Evolutionary conservation across 2,113 vertebrate genomes (phyloP), one percentile per base, ranked within the genome.

Genomic region (Neoarius graeffei): DNA sequence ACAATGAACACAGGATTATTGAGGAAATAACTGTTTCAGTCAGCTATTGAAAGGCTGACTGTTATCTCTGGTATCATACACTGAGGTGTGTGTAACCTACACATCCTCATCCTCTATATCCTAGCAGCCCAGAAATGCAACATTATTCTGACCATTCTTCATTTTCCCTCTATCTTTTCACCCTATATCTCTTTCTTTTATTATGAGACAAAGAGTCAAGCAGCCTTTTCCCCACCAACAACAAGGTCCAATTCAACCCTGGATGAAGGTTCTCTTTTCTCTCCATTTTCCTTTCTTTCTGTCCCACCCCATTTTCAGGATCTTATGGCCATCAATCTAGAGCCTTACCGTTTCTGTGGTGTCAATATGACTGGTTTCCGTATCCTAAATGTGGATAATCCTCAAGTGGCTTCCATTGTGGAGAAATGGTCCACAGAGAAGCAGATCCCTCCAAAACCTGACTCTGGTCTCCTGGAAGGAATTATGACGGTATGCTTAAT

Each of bases 331-430:
- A 96, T 99, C 88, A 97, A 99, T 95, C 95, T 99, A 92, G 98
- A 99, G 91, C 98, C 98, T 11, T 99, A 99, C 25, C 98, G 98
- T 91, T 99, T 98, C 95, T 99, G 98, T 0, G 98, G 98, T 4
- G 98, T 99, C 88, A 99, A 99, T 93, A 97, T 99, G 96, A 99
- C 98, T 0, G 98, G 98, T 60, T 99, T 99, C 93, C 97, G 98
- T 42, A 99, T 99, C 94, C 96, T 99, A 88, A 99, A 99, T 0
- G 97, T 98, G 91, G 98, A 99, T 81, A 99, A 98, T 93, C 97
- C 98, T 0, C 97, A 98, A 7, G 98, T 99, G 3, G 95, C 97
- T 0, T 95, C 97, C 91, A 98, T 99, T 59, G 95, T 98, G 11
- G 98, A 99, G 92, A 99, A 99, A 91, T 99, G 98, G 98, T 97